Evolutionary conservation across 2,113 vertebrate genomes (phyloP).

Genomic region (Tonatia bakeri): DNA sequence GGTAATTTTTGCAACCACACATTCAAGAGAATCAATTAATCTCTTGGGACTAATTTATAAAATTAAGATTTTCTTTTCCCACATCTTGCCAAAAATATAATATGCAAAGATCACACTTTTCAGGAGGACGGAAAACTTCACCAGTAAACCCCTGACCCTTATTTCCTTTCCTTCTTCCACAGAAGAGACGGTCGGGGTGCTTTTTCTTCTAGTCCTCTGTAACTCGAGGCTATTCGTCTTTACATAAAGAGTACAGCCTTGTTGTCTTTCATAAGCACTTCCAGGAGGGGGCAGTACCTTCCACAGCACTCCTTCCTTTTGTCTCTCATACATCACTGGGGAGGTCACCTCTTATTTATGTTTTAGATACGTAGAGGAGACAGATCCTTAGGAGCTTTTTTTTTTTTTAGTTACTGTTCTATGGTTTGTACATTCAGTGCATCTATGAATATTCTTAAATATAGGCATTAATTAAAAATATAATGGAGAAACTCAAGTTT

Average conservation of each 20-base stretch:
- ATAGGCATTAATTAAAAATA: not conserved
- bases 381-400: not conserved
- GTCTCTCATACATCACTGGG: too few relatives aligned
- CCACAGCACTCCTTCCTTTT: not conserved
- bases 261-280: not conserved
- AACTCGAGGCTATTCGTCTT: not conserved
- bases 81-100: conserved; percentile 3
- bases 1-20: not conserved
- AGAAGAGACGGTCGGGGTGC: not conserved
- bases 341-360: not conserved
- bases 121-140: conserved; percentile 10
- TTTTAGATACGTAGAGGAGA: not conserved
- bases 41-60: not conserved
- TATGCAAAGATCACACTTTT: not conserved
- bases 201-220: not conserved
- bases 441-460: not conserved
- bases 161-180: not conserved
- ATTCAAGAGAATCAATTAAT: conserved; percentile 9
- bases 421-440: not conserved
- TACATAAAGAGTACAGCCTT: not conserved
- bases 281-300: not conserved
- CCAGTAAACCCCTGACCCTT: not conserved
- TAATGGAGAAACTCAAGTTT: not conserved
- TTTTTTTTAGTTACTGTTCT: not conserved
- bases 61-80: not conserved